Evolutionary conservation across 2,113 vertebrate genomes (phyloP).

Genomic region (Fulica atra): DNA sequence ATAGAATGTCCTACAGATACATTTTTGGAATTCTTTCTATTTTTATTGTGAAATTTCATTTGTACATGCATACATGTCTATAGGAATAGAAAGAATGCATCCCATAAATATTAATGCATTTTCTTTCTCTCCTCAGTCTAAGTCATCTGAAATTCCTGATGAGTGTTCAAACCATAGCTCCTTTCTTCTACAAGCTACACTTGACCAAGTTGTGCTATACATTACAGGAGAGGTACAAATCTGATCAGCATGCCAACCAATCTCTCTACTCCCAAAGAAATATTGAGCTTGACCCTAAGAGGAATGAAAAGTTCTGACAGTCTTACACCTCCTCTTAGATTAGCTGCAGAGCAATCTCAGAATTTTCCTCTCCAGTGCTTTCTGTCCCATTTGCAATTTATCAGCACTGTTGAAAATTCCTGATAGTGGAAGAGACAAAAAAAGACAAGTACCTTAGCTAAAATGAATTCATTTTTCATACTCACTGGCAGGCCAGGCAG

Average conservation of each 20-base stretch:
- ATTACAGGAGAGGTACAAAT: not conserved
- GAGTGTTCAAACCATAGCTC: not conserved
- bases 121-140: not conserved
- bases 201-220: not conserved
- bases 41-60: not conserved
- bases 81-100: not conserved
- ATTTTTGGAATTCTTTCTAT: not conserved
- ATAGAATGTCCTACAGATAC: not conserved
- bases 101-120: not conserved
- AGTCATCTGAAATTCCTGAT: not conserved
- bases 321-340: not conserved
- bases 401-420: not conserved
- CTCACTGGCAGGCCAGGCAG: conserved; percentile 93
- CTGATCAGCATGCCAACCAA: not conserved
- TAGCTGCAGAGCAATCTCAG: not conserved
- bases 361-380: not conserved
- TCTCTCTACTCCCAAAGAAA: not conserved
- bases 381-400: not conserved
- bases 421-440: not conserved
- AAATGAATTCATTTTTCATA: conserved; percentile 12
- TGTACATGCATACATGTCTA: not conserved
- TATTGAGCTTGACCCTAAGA: not conserved
- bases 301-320: not conserved
- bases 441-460: not conserved
- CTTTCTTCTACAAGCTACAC: not conserved